Evolutionary conservation across 2,113 vertebrate genomes (phyloP), one percentile per base, ranked within the genome.

Genomic region (Xiphophorus maculatus): DNA sequence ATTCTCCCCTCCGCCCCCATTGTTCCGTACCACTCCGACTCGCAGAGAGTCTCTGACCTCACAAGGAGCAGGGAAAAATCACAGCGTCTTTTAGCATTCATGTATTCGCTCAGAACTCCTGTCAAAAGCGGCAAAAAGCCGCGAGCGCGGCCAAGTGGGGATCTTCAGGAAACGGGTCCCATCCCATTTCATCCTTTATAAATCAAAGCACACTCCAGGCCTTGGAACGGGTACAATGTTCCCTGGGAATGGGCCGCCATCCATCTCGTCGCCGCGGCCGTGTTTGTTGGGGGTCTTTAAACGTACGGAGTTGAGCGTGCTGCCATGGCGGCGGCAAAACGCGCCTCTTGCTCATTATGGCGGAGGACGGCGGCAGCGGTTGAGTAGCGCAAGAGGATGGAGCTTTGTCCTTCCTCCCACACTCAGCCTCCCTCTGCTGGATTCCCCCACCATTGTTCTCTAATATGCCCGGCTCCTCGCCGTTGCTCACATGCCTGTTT

Each of bases 141-240:
- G 67, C 69, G 85, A 88, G 80, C 79, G 68, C 82, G 51, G 82
- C 79, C 90, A 87, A 84, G 83, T 64, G 84, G 79, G 88, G 83
- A 78, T 87, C 84, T 85, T 75, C 70, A 82, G 88, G 84, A 88
- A 88, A 79, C 84, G 81, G 77, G 85, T 90, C 80, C 68, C 22
- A 76, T 87, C 87, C 85, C 86, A 83, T 89, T 87, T 89, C 87
- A 91, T 92, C 70, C 88, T 90, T 92, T 89, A 92, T 89, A 58
- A 88, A 91, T 91, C 90, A 91, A 90, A 91, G 89, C 73, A 22
- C 77, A 65, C 80, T 80, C 72, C 80, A 76, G 74, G 84, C 86
- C 82, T 89, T 89, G 87, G 88, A 90, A 63, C 63, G 83, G 66
- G 86, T 91, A 88, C 87, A 91, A 89, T 88, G 79, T 60, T 37